phyloP scores from a whole-genome alignment of 2,888 invertebrate genomes.

The Andrena praecox region DNA sequence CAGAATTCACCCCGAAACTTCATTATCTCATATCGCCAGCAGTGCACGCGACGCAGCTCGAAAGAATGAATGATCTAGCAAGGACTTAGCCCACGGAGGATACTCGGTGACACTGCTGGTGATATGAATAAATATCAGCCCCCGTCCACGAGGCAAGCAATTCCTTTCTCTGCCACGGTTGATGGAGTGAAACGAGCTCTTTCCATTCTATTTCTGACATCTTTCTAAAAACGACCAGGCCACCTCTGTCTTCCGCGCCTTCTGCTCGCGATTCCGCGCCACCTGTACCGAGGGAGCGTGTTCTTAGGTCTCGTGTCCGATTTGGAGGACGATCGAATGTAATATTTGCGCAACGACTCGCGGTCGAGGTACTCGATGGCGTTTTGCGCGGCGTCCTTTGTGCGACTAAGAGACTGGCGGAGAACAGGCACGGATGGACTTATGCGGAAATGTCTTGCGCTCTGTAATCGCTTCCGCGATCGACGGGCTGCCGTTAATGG shows the following conservation, averaged over 20 bases:
- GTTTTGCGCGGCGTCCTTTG: no score
- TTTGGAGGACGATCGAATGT: not conserved
- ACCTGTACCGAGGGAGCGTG: not conserved
- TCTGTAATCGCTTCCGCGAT: conserved; percentile 35
- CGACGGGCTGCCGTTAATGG: conserved; percentile 46
- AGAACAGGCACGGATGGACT: not conserved
- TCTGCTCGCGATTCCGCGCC: not conserved
- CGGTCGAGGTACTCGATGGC: no score
- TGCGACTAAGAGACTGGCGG: no score
- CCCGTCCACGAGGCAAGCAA: conserved; percentile 19
- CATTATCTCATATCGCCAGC: conserved; percentile 5
- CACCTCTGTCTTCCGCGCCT: not conserved
- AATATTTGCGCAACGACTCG: not conserved
- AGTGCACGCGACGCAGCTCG: not conserved
- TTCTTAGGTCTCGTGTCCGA: not conserved
- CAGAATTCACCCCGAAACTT: not conserved
- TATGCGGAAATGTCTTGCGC: conserved; percentile 29
- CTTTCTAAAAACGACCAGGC: not conserved
- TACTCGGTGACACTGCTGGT: conserved; percentile 9
- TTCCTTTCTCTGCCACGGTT: conserved; percentile 19
- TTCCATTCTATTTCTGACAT: not conserved
- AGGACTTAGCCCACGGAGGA: not conserved
- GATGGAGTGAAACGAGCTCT: not conserved
- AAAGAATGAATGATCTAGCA: not conserved
- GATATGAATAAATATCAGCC: conserved; percentile 32